Evolutionary conservation across 1,140 invertebrate species (phyloP), one percentile per base, ranked within the genome.

Genomic region (Notospermus geniculatus): DNA sequence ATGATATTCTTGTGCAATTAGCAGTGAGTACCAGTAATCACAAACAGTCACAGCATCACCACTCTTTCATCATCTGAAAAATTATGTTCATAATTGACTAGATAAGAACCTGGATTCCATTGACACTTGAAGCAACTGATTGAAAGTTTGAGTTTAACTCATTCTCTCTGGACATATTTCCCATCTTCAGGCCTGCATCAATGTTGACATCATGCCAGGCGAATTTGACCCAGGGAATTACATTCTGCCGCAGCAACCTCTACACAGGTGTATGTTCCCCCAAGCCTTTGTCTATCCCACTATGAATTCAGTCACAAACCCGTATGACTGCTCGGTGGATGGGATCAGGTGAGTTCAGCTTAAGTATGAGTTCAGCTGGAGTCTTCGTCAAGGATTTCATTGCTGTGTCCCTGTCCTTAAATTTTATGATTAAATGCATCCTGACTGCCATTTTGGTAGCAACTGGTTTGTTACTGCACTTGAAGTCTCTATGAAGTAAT

Each of bases 161-260:
- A 11, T 43, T 13, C 39, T 13, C 19, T 43, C 39, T 43, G 39
- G 39, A 50, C 25, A 27, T 5, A 23, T 5, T 7, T 36, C 15
- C 28, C 57, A 39, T 55, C 65, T 71, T 25, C 69, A 83, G 82
- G 62, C 62, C 0, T 75, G 59, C 63, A 68, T 84, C 25, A 83
- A 87, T 62, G 86, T 95, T 22, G 90, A 94, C 76, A 62, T 97
- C 5, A 92, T 97, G 91, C 90, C 93, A 11, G 83, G 83, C 19
- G 87, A 90, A 72, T 88, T 87, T 82, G 95, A 97, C 83, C 92
- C 93, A 11, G 85, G 89, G 0, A 93, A 91, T 75, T 87, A 88
- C 62, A 88, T 91, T 82, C 78, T 97, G 55, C 94, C 95, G 0
- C 95, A 97, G 79, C 92, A 91, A 80, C 89, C 92, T n/a, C 84